Conservation (phyloP, 2,797 vertebrate genomes). For the Dicrostonyx torquatus region DNA sequence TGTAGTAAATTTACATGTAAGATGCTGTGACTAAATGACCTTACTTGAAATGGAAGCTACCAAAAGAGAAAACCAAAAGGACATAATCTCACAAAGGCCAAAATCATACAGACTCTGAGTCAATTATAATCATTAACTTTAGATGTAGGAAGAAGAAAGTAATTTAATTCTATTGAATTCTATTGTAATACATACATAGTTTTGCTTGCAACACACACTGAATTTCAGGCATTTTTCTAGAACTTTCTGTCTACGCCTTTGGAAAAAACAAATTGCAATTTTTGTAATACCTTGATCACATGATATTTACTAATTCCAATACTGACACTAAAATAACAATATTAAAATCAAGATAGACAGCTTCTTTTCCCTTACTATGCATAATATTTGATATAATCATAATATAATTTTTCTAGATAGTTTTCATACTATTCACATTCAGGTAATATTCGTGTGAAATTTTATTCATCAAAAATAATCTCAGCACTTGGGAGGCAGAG, state of each 20-base stretch:
- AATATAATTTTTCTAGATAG: background rate
- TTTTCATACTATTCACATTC: background rate
- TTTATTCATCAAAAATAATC: background rate
- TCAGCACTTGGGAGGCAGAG: too few relatives aligned
- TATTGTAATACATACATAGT: background rate
- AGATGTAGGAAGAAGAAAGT: background rate
- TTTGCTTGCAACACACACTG: background rate
- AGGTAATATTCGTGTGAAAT: background rate
- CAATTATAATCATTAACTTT: background rate
- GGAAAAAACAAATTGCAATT: background rate
- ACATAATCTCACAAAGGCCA: background rate
- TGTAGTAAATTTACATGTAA: constrained; percentile 37
- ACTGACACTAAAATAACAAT: background rate
- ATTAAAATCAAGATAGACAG: background rate
- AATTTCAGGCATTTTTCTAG: background rate
- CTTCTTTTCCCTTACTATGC: background rate
- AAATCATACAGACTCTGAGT: background rate
- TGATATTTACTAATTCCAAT: background rate
- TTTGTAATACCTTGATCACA: background rate
- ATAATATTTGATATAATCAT: background rate
- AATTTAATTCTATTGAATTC: background rate
- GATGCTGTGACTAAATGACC: background rate
- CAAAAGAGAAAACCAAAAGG: background rate
- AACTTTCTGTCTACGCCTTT: background rate
- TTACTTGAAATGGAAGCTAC: background rate